These are phyloP conservation scores for Listrodromus nycthemerus DNA, from an alignment of 2,888 invertebrate species.

Conservation along the genomic window DNA sequence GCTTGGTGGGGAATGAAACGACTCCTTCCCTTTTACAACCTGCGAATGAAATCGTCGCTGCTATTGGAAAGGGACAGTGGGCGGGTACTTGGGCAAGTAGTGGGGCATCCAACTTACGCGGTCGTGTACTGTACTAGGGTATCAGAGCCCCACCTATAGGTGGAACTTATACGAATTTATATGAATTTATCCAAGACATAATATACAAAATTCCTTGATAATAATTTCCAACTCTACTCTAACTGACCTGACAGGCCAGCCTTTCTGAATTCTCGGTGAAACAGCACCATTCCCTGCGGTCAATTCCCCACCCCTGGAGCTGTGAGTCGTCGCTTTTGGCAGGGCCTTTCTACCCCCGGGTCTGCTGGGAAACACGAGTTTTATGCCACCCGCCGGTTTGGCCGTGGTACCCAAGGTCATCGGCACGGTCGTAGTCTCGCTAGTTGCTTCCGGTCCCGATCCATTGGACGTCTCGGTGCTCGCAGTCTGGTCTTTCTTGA, in stretches of 20 bases:
- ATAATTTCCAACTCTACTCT: neutral
- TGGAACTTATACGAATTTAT: no score
- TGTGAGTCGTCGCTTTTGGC: constrained; percentile 84
- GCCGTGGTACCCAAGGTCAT: constrained; percentile 84
- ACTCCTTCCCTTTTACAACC: no score
- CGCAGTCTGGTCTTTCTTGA: constrained; percentile 77
- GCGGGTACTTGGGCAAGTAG: no score
- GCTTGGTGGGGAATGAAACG: no score
- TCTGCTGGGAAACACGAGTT: constrained; percentile 92
- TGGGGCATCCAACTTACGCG: no score
- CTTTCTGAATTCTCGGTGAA: constrained; percentile 91
- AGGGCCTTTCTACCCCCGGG: constrained; percentile 88
- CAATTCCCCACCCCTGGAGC: constrained; percentile 30
- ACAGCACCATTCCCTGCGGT: constrained; percentile 84
- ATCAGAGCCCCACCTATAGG: no score
- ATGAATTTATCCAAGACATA: no score
- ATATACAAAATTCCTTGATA: no score
- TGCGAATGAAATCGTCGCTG: no score
- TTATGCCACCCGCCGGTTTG: constrained; percentile 85
- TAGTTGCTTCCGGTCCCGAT: constrained; percentile 5
- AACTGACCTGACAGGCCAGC: constrained; percentile 91
- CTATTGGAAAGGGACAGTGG: no score
- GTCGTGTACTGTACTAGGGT: no score
- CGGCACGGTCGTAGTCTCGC: constrained; percentile 71
- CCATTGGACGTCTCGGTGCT: constrained; percentile 54